Evolutionary conservation across 2,113 vertebrate genomes (phyloP), one percentile per base, ranked within the genome.

Genomic region (Cottus gobio): DNA sequence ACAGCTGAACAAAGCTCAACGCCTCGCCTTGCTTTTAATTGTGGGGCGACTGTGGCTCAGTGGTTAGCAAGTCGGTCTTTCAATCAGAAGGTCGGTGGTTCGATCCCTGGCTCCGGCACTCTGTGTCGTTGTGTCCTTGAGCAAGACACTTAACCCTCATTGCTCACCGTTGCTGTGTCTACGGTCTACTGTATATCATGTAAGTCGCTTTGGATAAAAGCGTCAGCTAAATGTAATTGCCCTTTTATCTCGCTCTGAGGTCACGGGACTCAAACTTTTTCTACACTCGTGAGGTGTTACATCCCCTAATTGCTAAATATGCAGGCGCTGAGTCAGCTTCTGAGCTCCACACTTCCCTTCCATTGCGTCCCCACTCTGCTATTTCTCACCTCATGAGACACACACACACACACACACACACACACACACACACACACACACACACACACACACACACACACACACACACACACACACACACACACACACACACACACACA

Each of bases 261-360:
- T 87, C 74, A 56, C 13, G 2, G 42, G 46, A 37, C 71, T 64
- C 61, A 63, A 80, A 87, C 69, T 75, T 80, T 50, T 83, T 84
- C 85, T 75, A 76, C 68, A 85, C 77, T 75, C 34, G 4, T 48
- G 64, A 80, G 74, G 75, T 90, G 82, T 76, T 76, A 67, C n/a
- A 61, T 62, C 66, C 26, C 3, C 9, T 79, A 79, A 80, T 82
- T 85, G 65, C 66, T 74, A 16, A 74, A 76, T 52, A 71, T 76
- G 26, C 54, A 56, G 54, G 46, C 52, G 12, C 37, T 1, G 30
- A 74, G 79, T 48, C 30, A 62, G 30, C 61, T 56, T 82, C 31
- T 50, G 28, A 52, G 24, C 12, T 67, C 67, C 66, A 20, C 57
- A 54, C 65, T 75, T 58, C 36, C 69, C 77, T 81, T 77, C 76